Evolutionary conservation across 2,113 vertebrate species (phyloP).

Genomic region (Charadrius vociferus): DNA sequence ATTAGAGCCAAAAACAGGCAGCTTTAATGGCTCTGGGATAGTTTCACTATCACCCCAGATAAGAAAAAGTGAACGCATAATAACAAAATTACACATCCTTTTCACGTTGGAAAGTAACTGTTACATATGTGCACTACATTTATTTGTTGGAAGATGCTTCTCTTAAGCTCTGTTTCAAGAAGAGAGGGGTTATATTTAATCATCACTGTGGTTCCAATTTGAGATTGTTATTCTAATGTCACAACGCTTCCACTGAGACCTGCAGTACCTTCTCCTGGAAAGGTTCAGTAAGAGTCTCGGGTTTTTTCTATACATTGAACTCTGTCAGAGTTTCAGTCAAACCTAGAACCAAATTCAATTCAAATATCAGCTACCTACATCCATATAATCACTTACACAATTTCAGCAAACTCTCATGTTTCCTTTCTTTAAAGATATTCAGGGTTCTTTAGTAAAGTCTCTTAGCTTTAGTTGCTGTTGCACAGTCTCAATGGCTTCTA

Average conservation of each 20-base stretch:
- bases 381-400: neutral
- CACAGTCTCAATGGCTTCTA: neutral
- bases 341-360: neutral
- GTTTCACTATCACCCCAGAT: neutral
- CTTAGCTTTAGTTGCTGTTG: neutral
- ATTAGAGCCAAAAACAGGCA: neutral
- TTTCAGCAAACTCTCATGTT: neutral
- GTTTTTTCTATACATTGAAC: neutral
- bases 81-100: neutral
- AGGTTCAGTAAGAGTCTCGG: accelerated
- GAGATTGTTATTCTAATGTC: neutral
- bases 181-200: neutral
- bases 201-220: neutral
- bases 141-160: neutral
- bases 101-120: neutral
- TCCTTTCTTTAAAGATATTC: neutral
- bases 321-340: neutral
- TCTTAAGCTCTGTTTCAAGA: neutral
- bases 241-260: neutral
- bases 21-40: neutral
- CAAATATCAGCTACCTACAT: neutral
- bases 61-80: neutral
- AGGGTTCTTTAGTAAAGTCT: neutral
- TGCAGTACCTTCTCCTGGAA: neutral
- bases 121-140: neutral